Percentiles rank a stretch among this genome's conserved stretches.
These are phyloP conservation scores for Chiroxiphia lanceolata DNA, from an alignment of 2,797 vertebrate genomes.

Conservation along the genomic window DNA sequence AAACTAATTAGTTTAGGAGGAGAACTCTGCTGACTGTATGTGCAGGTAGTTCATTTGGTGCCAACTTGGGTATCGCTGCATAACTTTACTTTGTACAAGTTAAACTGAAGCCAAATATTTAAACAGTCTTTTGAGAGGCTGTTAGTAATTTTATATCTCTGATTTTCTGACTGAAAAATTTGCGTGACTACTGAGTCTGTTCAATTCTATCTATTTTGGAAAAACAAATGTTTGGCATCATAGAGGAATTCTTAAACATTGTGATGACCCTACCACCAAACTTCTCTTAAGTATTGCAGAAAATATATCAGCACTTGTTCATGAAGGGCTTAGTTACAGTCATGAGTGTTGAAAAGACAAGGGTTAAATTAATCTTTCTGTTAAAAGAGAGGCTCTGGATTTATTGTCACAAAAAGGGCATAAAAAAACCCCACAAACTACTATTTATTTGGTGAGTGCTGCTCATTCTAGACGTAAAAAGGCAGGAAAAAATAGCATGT, in stretches of 20 bases:
- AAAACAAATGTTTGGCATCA: neutral
- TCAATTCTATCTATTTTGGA: neutral
- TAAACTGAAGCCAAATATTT: neutral
- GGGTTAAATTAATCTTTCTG: neutral
- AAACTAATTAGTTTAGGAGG: neutral
- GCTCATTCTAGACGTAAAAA: neutral
- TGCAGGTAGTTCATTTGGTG: neutral
- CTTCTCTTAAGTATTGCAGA: neutral
- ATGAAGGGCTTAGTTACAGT: neutral
- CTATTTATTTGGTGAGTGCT: neutral
- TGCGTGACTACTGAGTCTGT: neutral
- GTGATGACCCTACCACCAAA: neutral
- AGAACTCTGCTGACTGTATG: neutral
- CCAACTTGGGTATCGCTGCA: neutral
- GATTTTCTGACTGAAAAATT: neutral
- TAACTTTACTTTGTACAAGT: neutral
- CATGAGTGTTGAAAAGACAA: neutral
- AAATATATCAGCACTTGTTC: neutral
- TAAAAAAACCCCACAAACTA: neutral
- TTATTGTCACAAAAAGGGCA: neutral
- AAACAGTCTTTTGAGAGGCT: neutral
- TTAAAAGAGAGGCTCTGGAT: neutral
- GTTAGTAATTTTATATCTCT: neutral
- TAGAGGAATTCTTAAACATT: neutral
- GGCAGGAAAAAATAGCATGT: neutral